A percentile compares a stretch with the other conserved stretches of the same genome.
These are phyloP conservation scores for Stegodyphus dumicola DNA, from an alignment of 1,140 invertebrate species.

Conservation along the genomic window DNA sequence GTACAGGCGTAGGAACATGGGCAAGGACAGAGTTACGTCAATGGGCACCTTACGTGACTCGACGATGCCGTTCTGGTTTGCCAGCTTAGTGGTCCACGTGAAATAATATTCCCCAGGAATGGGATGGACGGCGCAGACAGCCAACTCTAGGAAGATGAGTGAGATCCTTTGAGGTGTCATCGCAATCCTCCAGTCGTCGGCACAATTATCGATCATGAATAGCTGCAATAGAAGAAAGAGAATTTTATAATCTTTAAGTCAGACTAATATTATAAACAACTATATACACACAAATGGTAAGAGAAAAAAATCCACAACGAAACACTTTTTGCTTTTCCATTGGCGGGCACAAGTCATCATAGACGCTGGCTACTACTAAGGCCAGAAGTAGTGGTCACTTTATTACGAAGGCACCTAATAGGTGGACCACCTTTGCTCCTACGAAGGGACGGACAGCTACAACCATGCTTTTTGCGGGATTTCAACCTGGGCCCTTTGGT, in stretches of 20 bases:
- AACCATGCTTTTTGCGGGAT: no score
- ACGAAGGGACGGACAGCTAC: no score
- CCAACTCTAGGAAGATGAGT: conserved; percentile 91
- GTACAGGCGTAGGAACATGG: conserved; percentile 99
- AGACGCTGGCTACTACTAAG: no score
- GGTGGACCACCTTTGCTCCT: no score
- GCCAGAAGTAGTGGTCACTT: no score
- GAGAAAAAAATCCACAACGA: no score
- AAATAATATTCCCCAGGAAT: conserved; percentile 97
- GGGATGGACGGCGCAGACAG: conserved; percentile 96
- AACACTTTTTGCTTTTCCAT: no score
- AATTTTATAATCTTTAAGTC: background rate
- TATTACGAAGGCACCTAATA: no score
- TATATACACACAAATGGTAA: no score
- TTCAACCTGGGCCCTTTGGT: no score
- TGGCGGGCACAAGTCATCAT: no score
- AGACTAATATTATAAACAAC: no score
- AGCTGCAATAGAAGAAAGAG: conserved; percentile 75
- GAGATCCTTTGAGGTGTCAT: conserved; percentile 97
- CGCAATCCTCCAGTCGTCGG: conserved; percentile 99
- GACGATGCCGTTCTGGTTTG: conserved; percentile 83
- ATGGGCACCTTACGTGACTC: conserved; percentile 82
- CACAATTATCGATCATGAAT: conserved; percentile 99
- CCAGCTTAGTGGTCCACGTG: conserved; percentile 94
- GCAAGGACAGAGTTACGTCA: conserved; percentile 95